Base-by-base conservation (phyloP, 1,140 invertebrate genomes). In the Ooceraea biroi region DNA sequence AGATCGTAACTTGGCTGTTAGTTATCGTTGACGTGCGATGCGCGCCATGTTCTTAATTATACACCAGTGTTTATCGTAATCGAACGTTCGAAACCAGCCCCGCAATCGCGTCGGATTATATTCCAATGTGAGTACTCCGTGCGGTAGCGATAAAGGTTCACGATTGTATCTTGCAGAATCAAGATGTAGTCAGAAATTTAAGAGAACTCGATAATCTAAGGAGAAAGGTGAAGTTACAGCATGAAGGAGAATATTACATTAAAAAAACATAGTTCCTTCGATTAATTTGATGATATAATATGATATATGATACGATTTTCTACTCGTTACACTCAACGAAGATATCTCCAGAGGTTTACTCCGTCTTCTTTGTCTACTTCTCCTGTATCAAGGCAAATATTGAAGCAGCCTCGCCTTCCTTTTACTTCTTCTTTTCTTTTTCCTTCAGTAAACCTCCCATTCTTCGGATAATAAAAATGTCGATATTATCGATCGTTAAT, bases 1-100 rank as follows among this genome's bases (percentile, higher is more conserved):
- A 58, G 71, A 71, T 83, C 86, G 83, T 77, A 82, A 77, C 44
- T 60, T 68, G 83, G 58, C 30, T 82, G 65, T 85, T 61, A 63
- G 55, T 69, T 72, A 71, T 25, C 8, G 19, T 36, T 36, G 12
- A 19, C 50, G 30, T 19, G 65, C 82, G 44, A 22, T 19, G 65
- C 17, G n/a, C 22, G 41, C 10, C 41, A 25, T 11, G 1, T n/a
- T 58, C 55, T 71, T 80, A 71, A 80, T 80, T 69, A 80, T 55
- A 58, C 14, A 10, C 17, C 36, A n/a, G 19, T 46, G 60, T 87
- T 83, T 84, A 74, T 74, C 27, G 60, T 87, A 87, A 86, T 84
- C 63, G 52, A 19, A 66, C 14, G 50, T 57, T 52, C 55, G 69
- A 58, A 78, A 78, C 76, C 48, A 50, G 63, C 50, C 44, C 41